phyloP scores from a whole-genome alignment of 2,797 vertebrate genomes.

The Tenualosa thibaudeaui region DNA sequence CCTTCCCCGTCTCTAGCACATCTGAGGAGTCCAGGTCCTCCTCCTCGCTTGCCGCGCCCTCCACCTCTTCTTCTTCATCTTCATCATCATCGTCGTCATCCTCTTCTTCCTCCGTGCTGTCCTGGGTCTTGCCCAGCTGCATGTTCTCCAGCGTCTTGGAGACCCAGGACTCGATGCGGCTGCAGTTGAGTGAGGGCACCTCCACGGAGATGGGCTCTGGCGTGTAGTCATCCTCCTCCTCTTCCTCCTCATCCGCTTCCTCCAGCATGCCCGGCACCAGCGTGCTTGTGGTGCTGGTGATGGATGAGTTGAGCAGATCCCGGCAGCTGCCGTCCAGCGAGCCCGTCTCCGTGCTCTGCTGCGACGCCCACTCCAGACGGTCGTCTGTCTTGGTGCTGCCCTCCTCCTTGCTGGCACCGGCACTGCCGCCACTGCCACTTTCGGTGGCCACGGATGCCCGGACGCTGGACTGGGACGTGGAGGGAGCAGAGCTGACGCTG shows the following conservation, averaged over 20 bases:
- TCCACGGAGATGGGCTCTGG: constrained; percentile 91
- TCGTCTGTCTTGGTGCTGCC: constrained; percentile 80
- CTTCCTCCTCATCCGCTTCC: constrained; percentile 92
- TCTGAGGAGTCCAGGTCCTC: constrained; percentile 81
- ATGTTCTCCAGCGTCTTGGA: constrained; percentile 96
- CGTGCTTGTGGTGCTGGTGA: constrained; percentile 96
- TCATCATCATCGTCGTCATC: constrained; percentile 81
- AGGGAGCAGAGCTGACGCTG: neutral
- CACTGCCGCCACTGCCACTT: no score
- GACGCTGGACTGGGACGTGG: constrained; percentile 57
- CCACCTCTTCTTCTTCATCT: constrained; percentile 71
- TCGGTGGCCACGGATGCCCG: constrained; percentile 44
- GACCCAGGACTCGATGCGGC: constrained; percentile 97
- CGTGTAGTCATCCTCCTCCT: constrained; percentile 91
- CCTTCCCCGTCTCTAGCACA: constrained; percentile 66
- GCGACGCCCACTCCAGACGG: constrained; percentile 92
- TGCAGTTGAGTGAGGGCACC: constrained; percentile 85
- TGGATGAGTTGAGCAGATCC: constrained; percentile 91
- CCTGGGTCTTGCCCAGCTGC: constrained; percentile 89
- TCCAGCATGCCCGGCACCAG: constrained; percentile 96
- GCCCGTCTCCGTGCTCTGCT: constrained; percentile 96
- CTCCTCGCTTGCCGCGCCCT: constrained; percentile 83
- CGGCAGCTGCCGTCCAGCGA: constrained; percentile 96
- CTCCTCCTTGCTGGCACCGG: constrained; percentile 74
- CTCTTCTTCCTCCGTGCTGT: constrained; percentile 86